A percentile compares a stretch with the other conserved stretches of the same genome.
phyloP scores from a whole-genome alignment of 2,888 invertebrate species.

The Zootermopsis nevadensis region DNA sequence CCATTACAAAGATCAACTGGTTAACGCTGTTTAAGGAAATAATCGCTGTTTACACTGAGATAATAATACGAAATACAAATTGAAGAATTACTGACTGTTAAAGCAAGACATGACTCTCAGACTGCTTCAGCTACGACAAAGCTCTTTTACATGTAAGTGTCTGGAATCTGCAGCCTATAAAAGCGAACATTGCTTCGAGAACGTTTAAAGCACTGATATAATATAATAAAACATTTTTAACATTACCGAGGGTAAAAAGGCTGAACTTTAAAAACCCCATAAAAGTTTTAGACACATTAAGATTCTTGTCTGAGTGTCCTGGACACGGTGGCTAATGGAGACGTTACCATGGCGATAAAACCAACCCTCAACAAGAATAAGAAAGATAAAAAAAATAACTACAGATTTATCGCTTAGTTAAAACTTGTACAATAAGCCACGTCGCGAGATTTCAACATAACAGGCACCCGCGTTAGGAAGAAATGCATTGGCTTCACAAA shows the following conservation, averaged over 20 bases:
- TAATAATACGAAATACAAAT: no score
- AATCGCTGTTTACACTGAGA: no score
- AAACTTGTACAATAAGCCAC: not conserved
- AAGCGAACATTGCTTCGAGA: not conserved
- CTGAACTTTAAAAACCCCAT: conserved; percentile 31
- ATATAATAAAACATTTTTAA: conserved; percentile 39
- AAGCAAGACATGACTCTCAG: no score
- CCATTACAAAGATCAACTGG: no score
- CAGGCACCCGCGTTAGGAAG: not conserved
- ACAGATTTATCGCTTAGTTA: conserved; percentile 39
- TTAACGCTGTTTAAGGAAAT: no score
- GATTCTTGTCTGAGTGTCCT: conserved; percentile 16
- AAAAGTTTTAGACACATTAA: conserved; percentile 41
- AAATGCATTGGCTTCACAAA: not conserved
- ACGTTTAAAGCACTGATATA: conserved; percentile 12
- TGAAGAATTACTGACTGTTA: no score
- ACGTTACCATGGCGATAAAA: conserved; percentile 39
- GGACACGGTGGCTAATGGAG: conserved; percentile 26
- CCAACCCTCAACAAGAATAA: conserved; percentile 15
- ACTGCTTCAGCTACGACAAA: no score
- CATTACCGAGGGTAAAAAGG: conserved; percentile 11
- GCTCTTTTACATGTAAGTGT: no score
- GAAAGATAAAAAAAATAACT: conserved; percentile 3
- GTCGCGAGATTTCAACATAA: not conserved
- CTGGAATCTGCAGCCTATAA: no score